Percentiles rank a stretch among this genome's conserved stretches.
Evolutionary conservation across 1,140 invertebrate species (phyloP).

Genomic region (Rhizoglyphus robini): DNA sequence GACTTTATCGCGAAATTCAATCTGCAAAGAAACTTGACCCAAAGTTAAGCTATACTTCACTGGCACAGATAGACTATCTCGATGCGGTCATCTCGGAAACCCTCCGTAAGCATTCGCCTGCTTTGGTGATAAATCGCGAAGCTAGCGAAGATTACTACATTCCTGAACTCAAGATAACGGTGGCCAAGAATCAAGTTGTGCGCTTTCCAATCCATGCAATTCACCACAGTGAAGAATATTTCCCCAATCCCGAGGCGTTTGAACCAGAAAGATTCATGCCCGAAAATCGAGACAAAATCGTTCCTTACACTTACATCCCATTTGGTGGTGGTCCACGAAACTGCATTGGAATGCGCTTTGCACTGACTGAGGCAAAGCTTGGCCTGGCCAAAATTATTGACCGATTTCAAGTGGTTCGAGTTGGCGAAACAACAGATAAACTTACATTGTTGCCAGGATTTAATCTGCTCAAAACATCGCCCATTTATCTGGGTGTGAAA

Average conservation of each 20-base stretch:
- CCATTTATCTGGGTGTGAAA: neutral
- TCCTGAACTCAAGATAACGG: conserved; percentile 34
- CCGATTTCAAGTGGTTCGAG: conserved; percentile 21
- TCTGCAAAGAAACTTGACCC: neutral
- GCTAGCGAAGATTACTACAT: conserved; percentile 41
- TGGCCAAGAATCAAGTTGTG: conserved; percentile 40
- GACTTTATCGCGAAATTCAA: conserved; percentile 41
- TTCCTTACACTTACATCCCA: conserved; percentile 17
- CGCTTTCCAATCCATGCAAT: conserved; percentile 46
- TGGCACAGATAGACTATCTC: conserved; percentile 14
- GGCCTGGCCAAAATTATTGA: conserved; percentile 26
- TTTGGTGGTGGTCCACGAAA: too few species aligned
- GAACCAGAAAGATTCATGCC: conserved; percentile 43
- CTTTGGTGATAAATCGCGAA: conserved; percentile 41
- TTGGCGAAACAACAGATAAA: neutral
- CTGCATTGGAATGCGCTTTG: conserved; percentile 23
- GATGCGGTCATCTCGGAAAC: conserved; percentile 41
- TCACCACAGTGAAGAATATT: conserved; percentile 45
- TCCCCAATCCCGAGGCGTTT: conserved; percentile 45
- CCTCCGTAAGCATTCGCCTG: conserved; percentile 47
- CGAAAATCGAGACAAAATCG: conserved; percentile 13
- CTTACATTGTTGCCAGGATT: neutral
- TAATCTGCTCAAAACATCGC: neutral
- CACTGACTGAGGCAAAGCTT: conserved; percentile 20
- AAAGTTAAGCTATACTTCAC: neutral